Conservation (phyloP, 2,888 invertebrate genomes). For the Aricia artaxerxes region DNA sequence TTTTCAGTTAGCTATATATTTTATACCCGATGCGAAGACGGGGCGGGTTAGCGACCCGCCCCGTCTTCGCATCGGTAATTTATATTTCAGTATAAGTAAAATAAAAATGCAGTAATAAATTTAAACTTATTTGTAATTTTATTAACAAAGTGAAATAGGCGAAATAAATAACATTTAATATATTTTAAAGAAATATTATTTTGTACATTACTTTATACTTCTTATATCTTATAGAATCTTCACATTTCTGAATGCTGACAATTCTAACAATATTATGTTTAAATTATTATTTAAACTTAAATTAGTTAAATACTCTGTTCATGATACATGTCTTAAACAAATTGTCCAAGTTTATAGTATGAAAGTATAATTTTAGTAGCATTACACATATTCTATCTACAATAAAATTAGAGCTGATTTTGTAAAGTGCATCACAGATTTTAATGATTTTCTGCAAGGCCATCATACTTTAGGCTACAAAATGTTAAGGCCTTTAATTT, state of each 20-base stretch:
- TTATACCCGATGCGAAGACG: too few relatives aligned
- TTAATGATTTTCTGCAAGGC: constrained; percentile 68
- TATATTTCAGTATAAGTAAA: neutral
- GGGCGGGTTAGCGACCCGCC: too few relatives aligned
- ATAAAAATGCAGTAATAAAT: constrained; percentile 47
- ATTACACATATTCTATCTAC: constrained; percentile 45
- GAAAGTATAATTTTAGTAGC: constrained; percentile 20
- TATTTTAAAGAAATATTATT: constrained; percentile 75
- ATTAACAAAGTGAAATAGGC: constrained; percentile 68
- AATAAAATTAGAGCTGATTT: constrained; percentile 56
- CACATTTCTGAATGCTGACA: constrained; percentile 30
- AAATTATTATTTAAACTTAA: constrained; percentile 33
- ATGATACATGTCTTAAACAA: constrained; percentile 31
- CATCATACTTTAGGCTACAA: constrained; percentile 59
- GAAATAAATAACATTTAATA: constrained; percentile 78
- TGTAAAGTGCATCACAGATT: constrained; percentile 75
- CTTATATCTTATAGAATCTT: constrained; percentile 50
- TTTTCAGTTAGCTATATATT: too few relatives aligned
- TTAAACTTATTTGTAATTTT: constrained; percentile 67
- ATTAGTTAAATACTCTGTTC: constrained; percentile 34
- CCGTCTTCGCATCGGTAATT: too few relatives aligned
- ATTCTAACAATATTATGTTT: constrained; percentile 30
- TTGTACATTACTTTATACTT: constrained; percentile 74
- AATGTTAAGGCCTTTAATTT: constrained; percentile 57
- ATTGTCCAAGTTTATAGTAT: constrained; percentile 23